Evolutionary conservation across 2,113 vertebrate genomes (phyloP).

Genomic region (Carettochelys insculpta): DNA sequence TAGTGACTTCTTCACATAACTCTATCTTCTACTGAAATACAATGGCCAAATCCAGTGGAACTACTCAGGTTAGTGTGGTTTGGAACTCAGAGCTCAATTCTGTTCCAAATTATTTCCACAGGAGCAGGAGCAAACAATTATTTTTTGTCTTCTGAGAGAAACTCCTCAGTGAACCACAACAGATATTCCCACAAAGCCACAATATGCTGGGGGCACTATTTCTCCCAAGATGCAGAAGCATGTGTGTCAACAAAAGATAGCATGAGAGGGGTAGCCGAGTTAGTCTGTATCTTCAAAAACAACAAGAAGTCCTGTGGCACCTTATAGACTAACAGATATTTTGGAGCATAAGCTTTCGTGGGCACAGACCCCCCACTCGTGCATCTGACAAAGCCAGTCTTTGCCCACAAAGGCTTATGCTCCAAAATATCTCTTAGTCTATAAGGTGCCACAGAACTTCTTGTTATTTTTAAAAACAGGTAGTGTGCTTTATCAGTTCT

Average conservation of each 20-base stretch:
- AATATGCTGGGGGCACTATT: neutral
- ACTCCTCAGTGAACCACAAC: neutral
- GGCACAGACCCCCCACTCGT: no score
- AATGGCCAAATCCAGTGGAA: neutral
- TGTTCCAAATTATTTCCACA: neutral
- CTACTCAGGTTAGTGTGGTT: neutral
- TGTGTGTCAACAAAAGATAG: no score
- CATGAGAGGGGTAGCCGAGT: no score
- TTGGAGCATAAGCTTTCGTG: no score
- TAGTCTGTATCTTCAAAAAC: no score
- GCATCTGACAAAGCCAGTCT: no score
- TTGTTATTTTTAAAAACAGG: no score
- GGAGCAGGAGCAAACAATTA: neutral
- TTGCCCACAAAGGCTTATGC: no score
- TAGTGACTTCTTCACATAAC: neutral
- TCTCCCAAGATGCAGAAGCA: neutral
- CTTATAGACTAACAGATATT: no score
- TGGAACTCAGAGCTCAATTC: neutral
- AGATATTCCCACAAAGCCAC: neutral
- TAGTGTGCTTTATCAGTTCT: neutral
- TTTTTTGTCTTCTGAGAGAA: neutral
- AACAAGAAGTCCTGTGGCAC: no score
- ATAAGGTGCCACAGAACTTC: no score
- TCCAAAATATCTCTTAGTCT: no score
- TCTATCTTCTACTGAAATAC: fast-evolving